phyloP scores from a whole-genome alignment of 2,113 vertebrate species.

The Todiramphus chloris region DNA sequence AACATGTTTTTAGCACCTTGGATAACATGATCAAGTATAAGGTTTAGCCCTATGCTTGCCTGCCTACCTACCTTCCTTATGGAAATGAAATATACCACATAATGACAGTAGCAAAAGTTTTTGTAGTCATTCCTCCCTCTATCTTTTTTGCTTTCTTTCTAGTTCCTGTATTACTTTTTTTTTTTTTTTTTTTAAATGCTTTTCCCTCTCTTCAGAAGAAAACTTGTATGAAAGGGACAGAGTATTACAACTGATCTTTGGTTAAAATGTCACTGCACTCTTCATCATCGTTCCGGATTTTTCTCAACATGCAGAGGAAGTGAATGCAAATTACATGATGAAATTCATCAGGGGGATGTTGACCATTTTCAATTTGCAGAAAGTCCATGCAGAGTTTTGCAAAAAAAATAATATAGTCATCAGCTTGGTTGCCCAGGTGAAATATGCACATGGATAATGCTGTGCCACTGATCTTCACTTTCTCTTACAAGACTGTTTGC shows the following conservation, averaged over 20 bases:
- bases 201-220: not conserved
- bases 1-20: not conserved
- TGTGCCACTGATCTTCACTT: not conserved
- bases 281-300: not conserved
- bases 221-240: not conserved
- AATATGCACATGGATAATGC: not conserved
- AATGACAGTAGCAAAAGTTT: not conserved
- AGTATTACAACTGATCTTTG: not conserved
- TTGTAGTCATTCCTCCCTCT: not conserved
- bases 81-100: not conserved
- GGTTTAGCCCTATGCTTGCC: not conserved
- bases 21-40: not conserved
- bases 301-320: not conserved
- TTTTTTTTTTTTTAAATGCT: no score
- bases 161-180: not conserved
- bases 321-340: not conserved
- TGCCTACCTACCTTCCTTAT: not conserved
- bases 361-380: not conserved
- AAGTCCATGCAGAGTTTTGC: not conserved
- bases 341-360: not conserved
- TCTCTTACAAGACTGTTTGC: not conserved
- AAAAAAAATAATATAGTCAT: not conserved
- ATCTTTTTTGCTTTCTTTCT: not conserved
- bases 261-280: not conserved
- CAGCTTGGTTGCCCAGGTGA: not conserved